phyloP scores from a whole-genome alignment of 2,797 vertebrate genomes.

The Anguilla megastoma region DNA sequence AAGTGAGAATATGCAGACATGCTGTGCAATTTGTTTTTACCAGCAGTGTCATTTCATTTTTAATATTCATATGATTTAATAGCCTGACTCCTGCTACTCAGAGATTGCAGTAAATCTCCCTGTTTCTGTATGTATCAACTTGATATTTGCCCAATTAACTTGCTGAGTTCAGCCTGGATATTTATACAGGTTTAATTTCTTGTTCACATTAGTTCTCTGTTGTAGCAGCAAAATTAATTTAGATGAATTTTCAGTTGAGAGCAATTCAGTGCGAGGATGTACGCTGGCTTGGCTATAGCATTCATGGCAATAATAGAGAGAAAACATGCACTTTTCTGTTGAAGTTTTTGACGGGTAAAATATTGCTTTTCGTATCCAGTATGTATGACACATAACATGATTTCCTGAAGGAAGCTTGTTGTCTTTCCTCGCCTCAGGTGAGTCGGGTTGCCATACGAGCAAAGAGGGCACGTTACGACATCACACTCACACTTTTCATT shows the following conservation, averaged over 20 bases:
- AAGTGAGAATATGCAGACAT: neutral
- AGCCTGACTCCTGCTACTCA: slow-evolving; percentile 14
- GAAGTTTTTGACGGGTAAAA: neutral
- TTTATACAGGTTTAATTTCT: neutral
- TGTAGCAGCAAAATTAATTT: neutral
- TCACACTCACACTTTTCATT: slow-evolving; percentile 40
- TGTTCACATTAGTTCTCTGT: neutral
- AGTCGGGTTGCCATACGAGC: neutral
- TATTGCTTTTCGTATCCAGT: neutral
- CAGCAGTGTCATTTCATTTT: neutral
- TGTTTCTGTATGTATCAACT: neutral
- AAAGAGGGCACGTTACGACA: neutral
- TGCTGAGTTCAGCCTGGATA: neutral
- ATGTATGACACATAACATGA: neutral
- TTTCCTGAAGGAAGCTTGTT: neutral
- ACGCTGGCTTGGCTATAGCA: neutral
- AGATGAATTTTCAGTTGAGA: neutral
- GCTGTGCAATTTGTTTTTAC: neutral
- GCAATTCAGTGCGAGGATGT: neutral
- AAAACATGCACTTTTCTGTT: neutral
- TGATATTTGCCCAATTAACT: neutral
- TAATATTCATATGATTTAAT: slow-evolving; percentile 13
- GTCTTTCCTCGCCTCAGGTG: neutral
- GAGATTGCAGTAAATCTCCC: neutral
- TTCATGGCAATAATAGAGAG: neutral